These are phyloP conservation scores for Dascillus cervinus DNA, from an alignment of 2,888 invertebrate genomes.

Conservation along the genomic window DNA sequence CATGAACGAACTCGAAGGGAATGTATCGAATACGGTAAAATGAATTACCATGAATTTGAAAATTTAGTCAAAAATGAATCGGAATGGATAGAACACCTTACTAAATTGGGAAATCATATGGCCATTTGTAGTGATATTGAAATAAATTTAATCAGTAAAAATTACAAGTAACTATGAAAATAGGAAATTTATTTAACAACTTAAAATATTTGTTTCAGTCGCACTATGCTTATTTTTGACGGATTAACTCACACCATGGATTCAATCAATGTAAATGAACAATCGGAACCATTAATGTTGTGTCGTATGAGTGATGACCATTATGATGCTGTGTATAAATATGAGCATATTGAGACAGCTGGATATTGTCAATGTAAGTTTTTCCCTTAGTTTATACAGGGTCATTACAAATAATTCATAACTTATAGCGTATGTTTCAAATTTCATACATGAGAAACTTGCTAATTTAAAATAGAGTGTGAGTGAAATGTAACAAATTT, in stretches of 20 bases:
- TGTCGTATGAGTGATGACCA: constrained; percentile 61
- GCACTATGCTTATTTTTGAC: constrained; percentile 68
- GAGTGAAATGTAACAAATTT: no score
- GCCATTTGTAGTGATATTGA: constrained; percentile 37
- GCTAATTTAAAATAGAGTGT: no score
- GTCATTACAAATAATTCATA: no score
- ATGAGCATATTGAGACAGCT: constrained; percentile 62
- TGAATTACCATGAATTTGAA: constrained; percentile 55
- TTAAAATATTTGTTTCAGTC: no score
- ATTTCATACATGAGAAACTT: no score
- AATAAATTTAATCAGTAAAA: constrained; percentile 34
- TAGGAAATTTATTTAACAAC: no score
- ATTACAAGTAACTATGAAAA: constrained; percentile 37
- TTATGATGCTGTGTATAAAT: constrained; percentile 77
- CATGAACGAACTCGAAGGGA: constrained; percentile 67
- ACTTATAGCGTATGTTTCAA: no score
- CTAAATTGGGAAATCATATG: constrained; percentile 37
- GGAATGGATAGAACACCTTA: constrained; percentile 31
- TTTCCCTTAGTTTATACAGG: no score
- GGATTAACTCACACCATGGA: constrained; percentile 41
- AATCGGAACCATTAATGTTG: constrained; percentile 33
- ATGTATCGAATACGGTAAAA: constrained; percentile 65
- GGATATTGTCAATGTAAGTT: constrained; percentile 86
- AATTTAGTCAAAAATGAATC: constrained; percentile 31
- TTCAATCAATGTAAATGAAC: constrained; percentile 29